phyloP scores from a whole-genome alignment of 2,113 vertebrate genomes.

The mouse (Mus musculus) region GRCm39 chr9:21500001-21500500 shows the following conservation, averaged over 20 bases:
- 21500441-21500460: constrained; percentile 69
- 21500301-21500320: constrained; percentile 62
- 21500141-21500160: constrained; percentile 77
- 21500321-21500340: constrained; percentile 4
- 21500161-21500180: constrained; percentile 85
- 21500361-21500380: constrained; percentile 70
- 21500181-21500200: constrained; percentile 65
- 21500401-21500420: constrained; percentile 48
- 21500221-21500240: constrained; percentile 69
- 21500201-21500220: constrained; percentile 69
- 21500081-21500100: constrained; percentile 50
- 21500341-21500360: constrained; percentile 56
- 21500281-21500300: not conserved
- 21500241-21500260: not conserved
- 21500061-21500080: constrained; percentile 76
- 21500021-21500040: constrained; percentile 80
- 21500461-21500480: constrained; percentile 41
- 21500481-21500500: constrained; percentile 67
- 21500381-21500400: constrained; percentile 39
- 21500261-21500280: constrained; percentile 11
- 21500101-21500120: constrained; percentile 55
- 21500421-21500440: constrained; percentile 60
- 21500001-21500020: constrained; percentile 84
- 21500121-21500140: constrained; percentile 27
- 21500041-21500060: constrained; percentile 75